phyloP scores from a whole-genome alignment of 2,797 vertebrate species.

The Xenentodon cancila region DNA sequence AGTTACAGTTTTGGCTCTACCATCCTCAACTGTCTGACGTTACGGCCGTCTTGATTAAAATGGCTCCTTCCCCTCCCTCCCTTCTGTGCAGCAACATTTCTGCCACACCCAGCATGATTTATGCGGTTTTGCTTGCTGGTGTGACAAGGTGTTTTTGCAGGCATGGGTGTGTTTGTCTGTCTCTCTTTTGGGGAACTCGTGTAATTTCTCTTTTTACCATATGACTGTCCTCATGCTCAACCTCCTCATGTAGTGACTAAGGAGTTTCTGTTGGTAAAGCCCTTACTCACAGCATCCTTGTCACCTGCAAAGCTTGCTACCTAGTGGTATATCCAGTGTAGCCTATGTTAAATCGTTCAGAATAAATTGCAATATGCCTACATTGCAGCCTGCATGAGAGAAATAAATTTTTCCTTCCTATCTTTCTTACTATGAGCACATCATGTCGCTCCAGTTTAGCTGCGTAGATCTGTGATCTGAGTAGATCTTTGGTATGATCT shows the following conservation, averaged over 20 bases:
- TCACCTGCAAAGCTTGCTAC: neutral
- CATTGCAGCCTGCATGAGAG: neutral
- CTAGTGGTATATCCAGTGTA: neutral
- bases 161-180: conserved; percentile 61
- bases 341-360: neutral
- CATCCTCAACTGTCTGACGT: conserved; percentile 1
- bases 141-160: conserved; percentile 54
- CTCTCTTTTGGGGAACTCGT: conserved; percentile 45
- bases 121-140: conserved; percentile 73
- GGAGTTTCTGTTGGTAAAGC: conserved; percentile 51
- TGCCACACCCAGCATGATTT: conserved; percentile 52
- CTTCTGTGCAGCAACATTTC: neutral
- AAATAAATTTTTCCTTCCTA: neutral
- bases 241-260: conserved; percentile 57
- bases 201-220: conserved; percentile 73
- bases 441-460: neutral
- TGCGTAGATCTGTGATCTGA: too few species aligned
- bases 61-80: conserved; percentile 10
- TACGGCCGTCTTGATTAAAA: conserved; percentile 12
- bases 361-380: neutral
- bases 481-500: too few species aligned
- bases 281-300: neutral
- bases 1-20: neutral
- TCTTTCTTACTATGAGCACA: neutral
- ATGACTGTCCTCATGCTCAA: conserved; percentile 68